Evolutionary conservation across 2,888 invertebrate species (phyloP).

Genomic region (Neoitamus cyanurus): DNA sequence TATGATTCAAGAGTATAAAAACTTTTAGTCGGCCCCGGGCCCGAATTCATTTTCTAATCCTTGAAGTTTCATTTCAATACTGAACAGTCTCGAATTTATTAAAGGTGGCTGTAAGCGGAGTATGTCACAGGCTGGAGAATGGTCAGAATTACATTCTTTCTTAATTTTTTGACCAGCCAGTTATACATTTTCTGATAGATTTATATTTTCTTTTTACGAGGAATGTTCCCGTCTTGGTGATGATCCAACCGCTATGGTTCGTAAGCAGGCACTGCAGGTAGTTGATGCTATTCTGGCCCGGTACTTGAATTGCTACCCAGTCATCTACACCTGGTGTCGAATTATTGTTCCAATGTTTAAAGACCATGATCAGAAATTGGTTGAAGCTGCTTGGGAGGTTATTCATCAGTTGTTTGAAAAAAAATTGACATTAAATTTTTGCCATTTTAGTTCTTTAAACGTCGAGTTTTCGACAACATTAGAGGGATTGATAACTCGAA

Average conservation of each 20-base stretch:
- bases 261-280: conserved; percentile 60
- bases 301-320: conserved; percentile 62
- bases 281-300: conserved; percentile 59
- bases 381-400: conserved; percentile 57
- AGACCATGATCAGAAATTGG: conserved; percentile 60
- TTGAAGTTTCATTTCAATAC: no score
- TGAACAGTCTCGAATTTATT: no score
- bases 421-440: not conserved
- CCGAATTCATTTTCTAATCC: no score
- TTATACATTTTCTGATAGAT: no score
- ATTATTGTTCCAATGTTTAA: conserved; percentile 62
- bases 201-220: conserved; percentile 49
- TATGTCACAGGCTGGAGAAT: no score
- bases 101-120: no score
- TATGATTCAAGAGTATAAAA: no score
- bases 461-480: conserved; percentile 61
- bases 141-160: no score
- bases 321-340: conserved; percentile 63
- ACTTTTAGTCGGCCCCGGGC: no score
- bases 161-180: no score
- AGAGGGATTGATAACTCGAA: conserved; percentile 62
- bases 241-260: conserved; percentile 60
- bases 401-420: not conserved
- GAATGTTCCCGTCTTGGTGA: conserved; percentile 58
- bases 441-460: conserved; percentile 62